Percentiles rank a stretch among this genome's conserved stretches.
phyloP scores from a whole-genome alignment of 2,888 invertebrate species.

The Panzeria rudis region DNA sequence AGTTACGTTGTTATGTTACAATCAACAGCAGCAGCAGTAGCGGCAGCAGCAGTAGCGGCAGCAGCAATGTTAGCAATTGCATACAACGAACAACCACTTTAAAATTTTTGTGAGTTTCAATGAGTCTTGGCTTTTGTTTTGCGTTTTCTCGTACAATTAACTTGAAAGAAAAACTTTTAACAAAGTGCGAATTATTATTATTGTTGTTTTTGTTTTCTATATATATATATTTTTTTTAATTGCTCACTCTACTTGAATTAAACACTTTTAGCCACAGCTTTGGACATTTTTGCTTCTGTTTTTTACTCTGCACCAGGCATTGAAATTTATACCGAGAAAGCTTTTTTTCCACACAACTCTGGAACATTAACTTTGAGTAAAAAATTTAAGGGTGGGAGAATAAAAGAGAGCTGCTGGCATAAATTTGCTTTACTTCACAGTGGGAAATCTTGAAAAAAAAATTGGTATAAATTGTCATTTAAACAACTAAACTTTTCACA shows the following conservation, averaged over 20 bases:
- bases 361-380: conserved; percentile 33
- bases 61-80: conserved; percentile 32
- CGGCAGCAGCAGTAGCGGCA: not conserved
- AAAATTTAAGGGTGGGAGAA: conserved; percentile 12
- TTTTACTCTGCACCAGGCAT: not conserved
- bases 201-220: conserved; percentile 42
- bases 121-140: conserved; percentile 72
- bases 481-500: too few relatives aligned
- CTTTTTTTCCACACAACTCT: conserved; percentile 34
- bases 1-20: conserved; percentile 50
- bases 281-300: not conserved
- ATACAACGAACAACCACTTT: conserved; percentile 63
- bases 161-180: conserved; percentile 73
- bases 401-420: conserved; percentile 12
- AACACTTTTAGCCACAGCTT: conserved; percentile 59
- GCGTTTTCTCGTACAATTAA: conserved; percentile 74
- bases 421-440: not conserved
- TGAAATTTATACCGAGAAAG: conserved; percentile 18
- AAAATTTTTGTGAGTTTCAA: conserved; percentile 70
- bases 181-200: conserved; percentile 74
- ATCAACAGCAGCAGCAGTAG: not conserved
- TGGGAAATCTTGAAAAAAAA: not conserved
- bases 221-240: conserved; percentile 41
- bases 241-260: conserved; percentile 49
- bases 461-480: too few relatives aligned